These are phyloP conservation scores for Pocillopora verrucosa DNA, from an alignment of 64 coral and sea anemone species.

Conservation along the genomic window DNA sequence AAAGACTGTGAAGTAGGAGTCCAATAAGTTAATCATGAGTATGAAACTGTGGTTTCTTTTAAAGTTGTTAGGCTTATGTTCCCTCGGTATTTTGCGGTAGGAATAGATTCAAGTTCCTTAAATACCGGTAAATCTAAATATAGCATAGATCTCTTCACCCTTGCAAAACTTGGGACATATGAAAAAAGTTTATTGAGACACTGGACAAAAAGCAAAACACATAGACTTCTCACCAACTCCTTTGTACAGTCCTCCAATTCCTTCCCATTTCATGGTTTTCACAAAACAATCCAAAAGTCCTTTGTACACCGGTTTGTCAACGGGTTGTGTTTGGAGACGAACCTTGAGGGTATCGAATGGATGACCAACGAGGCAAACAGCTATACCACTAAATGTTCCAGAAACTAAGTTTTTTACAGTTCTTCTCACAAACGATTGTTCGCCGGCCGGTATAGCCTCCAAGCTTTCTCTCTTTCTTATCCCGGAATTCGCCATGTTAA, in stretches of 20 bases:
- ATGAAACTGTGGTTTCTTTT: too few relatives aligned
- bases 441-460: not conserved
- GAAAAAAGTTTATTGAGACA: too few relatives aligned
- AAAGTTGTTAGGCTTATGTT: too few relatives aligned
- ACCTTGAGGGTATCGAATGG: conserved; percentile 93
- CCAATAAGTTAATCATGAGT: too few relatives aligned
- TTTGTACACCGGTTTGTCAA: conserved; percentile 73
- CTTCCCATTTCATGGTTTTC: conserved; percentile 95
- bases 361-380: conserved; percentile 86
- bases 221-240: conserved; percentile 62
- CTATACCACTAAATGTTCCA: conserved; percentile 82
- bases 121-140: too few relatives aligned
- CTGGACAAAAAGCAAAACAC: not conserved
- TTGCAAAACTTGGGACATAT: too few relatives aligned
- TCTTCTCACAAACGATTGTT: conserved; percentile 52
- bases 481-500: conserved; percentile 23
- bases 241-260: conserved; percentile 91
- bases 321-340: conserved; percentile 86
- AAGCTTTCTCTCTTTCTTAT: not conserved
- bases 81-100: too few relatives aligned
- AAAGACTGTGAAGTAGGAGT: too few relatives aligned
- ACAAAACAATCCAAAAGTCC: conserved; percentile 85
- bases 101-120: too few relatives aligned
- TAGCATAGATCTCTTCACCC: too few relatives aligned
- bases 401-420: conserved; percentile 80